Evolutionary conservation across 2,113 vertebrate genomes (phyloP), one percentile per base, ranked within the genome.

Genomic region (Ophthalmolycus amberensis): DNA sequence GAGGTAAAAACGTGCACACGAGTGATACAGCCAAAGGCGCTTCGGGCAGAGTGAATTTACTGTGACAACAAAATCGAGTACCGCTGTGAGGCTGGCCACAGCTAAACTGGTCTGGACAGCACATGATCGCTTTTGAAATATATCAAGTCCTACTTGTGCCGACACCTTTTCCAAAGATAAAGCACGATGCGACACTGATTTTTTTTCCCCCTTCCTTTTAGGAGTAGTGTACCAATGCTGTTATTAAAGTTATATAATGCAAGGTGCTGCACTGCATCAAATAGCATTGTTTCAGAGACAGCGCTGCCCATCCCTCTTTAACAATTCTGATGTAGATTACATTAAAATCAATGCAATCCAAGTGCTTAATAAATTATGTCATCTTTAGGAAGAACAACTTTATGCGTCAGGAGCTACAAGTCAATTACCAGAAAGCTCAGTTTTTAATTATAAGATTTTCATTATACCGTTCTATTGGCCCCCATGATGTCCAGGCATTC

Each of bases 251-350:
- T 90, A 91, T 80, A 86, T 92, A 91, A 93, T 71, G 12, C 38
- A 75, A 84, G 79, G 54, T 90, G 90, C 85, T 90, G 86, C 84
- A 91, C 20, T 93, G 90, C 87, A 90, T 91, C 81, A 84, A 82
- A 86, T 29, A 73, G 46, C 42, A 44, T 71, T 74, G 70, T 82
- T 79, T 83, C 60, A 75, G 79, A 59, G 42, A 66, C 48, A 34
- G 44, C 38, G n/a, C 34, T 69, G 37, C 12, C 22, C 46, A 67
- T 58, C 11, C 59, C 5, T 67, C 44, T 72, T 69, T 79, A 18
- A 67, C 71, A 66, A 22, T 27, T 65, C 29, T 18, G 25, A 64
- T 25, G 46, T 8, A 44, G n/a, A 66, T 59, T 68, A 64, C 38
- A n/a, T 27, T 64, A 20, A 59, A 54, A 54, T 71, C 9, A 54